Evolutionary conservation across 2,888 invertebrate genomes (phyloP), one percentile per base, ranked within the genome.

Genomic region (Pachydiplax longipennis): DNA sequence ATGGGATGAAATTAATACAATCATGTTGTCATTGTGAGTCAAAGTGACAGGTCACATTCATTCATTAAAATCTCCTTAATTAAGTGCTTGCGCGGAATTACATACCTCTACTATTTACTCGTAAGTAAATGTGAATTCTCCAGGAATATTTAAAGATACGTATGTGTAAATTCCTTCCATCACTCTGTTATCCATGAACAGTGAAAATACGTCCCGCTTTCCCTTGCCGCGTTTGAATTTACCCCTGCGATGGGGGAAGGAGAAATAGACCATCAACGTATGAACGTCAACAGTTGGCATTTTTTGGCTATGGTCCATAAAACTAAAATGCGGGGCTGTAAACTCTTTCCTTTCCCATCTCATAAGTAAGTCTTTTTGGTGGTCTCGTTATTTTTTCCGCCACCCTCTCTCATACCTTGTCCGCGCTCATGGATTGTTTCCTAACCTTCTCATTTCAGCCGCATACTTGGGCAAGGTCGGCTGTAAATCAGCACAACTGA

Each of bases 311-410:
- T 35, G 61, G 31, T 87, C 87, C 87, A 87, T 61, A 61, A 87
- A 87, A 61, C 61, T 87, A 87, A 87, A 87, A 87, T 61, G 61
- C 37, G 61, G 61, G 87, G 61, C 65, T 53, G 87, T 87, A 87
- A 65, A 87, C 87, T 37, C 87, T 87, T 87, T 87, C 61, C 87
- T 87, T 87, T 87, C 87, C 65, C 87, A 87, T 87, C 87, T 87
- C 87, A 87, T 87, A 58, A 87, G 87, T 87, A 61, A 37, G 87
- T 87, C 87, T 87, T 87, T 87, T 87, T 61, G 87, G 87, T 87
- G 87, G 87, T 87, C 87, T 87, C 87, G 61, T 87, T 61, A 87
- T 87, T 61, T 87, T 87, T 87, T 58, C 87, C 37, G 25, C 83
- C 22, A 25, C 82, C 18, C 12, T 83, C 61, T 35, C 87, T 35